Evolutionary conservation across 2,888 invertebrate genomes (phyloP).

Genomic region (Aspidiotus destructor): DNA sequence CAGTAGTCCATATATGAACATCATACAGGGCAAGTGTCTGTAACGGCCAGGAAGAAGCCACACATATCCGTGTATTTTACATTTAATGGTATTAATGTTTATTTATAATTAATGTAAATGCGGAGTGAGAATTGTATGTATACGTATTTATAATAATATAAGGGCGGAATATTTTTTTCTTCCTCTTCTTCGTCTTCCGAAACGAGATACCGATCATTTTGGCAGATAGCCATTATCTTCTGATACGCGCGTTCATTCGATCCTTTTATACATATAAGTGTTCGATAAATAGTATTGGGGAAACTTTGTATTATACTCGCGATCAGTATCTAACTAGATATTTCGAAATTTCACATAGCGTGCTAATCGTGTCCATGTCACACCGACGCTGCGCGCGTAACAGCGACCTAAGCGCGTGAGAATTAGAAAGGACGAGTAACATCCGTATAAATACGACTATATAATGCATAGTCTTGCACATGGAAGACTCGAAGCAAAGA

Average conservation of each 20-base stretch:
- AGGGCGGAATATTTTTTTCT: conserved; percentile 31
- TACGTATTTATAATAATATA: conserved; percentile 3
- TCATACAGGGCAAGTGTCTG: conserved; percentile 24
- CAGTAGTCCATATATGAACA: conserved; percentile 29
- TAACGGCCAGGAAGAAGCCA: conserved; percentile 20
- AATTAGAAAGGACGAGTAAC: background rate
- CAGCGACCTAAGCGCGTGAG: background rate
- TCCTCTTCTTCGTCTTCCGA: background rate
- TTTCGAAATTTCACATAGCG: conserved; percentile 1
- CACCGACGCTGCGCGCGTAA: background rate
- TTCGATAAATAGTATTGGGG: conserved; percentile 7
- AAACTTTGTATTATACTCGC: conserved; percentile 3
- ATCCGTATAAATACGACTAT: too few relatives aligned
- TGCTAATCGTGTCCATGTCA: conserved; percentile 4
- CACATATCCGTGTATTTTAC: conserved; percentile 2
- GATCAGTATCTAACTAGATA: background rate
- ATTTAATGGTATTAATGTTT: conserved; percentile 28
- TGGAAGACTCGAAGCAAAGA: too few relatives aligned
- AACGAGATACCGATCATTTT: conserved; percentile 29
- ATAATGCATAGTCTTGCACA: too few relatives aligned
- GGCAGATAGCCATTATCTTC: conserved; percentile 30
- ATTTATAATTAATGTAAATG: conserved; percentile 32
- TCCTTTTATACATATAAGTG: conserved; percentile 14
- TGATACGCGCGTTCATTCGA: background rate
- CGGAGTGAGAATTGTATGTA: conserved; percentile 30